Evolutionary conservation across 2,113 vertebrate genomes (phyloP).

Genomic region (Dromaius novaehollandiae): DNA sequence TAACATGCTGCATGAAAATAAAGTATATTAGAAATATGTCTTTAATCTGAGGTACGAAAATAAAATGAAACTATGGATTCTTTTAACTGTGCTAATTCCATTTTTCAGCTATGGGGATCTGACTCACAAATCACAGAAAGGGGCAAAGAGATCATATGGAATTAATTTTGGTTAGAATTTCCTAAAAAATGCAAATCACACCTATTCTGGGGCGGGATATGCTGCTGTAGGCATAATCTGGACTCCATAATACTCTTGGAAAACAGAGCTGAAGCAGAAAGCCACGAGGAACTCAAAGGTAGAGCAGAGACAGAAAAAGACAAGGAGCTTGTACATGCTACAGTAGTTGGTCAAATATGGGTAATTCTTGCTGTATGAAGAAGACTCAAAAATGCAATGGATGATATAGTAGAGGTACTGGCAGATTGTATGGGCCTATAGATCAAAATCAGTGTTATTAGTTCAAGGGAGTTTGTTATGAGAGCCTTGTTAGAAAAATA

Average conservation of each 20-base stretch:
- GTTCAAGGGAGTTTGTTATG: neutral
- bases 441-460: neutral
- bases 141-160: slow-evolving; percentile 37
- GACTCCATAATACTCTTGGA: neutral
- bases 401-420: too few species aligned
- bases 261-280: neutral
- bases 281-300: neutral
- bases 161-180: slow-evolving; percentile 37
- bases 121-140: slow-evolving; percentile 33
- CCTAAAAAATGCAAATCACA: neutral
- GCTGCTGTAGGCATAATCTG: neutral
- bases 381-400: neutral
- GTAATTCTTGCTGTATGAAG: neutral
- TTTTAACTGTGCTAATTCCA: slow-evolving; percentile 46
- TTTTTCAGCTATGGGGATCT: neutral
- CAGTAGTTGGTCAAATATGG: neutral
- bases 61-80: neutral
- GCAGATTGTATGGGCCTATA: neutral
- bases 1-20: neutral
- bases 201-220: neutral
- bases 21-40: neutral
- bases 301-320: neutral
- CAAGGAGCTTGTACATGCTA: rapidly evolving
- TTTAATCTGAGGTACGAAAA: neutral
- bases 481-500: neutral